Base-by-base conservation (phyloP, 2,797 vertebrate species). In the Petrocephalus schoutedeni region DNA sequence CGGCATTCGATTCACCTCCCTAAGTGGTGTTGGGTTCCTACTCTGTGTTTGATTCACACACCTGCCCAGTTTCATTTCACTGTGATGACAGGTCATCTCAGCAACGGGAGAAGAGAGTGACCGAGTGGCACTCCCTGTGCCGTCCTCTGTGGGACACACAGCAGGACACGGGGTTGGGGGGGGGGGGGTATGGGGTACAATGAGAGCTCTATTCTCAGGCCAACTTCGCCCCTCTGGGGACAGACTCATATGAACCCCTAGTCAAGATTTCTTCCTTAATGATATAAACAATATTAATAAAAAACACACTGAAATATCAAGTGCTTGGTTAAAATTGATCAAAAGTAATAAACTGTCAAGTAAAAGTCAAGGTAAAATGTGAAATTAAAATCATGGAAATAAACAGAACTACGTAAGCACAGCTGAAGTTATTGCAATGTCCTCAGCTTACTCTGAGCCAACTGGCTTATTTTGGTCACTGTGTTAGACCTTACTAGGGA, bases 1-100 rank as follows among this genome's bases (percentile, higher is more conserved):
- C 64, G 53, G 61, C 28, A 71, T 61, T 89, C 58, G 88, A 87
- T 89, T 89, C 10, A 23, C 54, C 28, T 61, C 67, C 61, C 86
- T 87, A 82, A 23, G 71, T 83, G 74, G 87, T 85, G 53, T 74
- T 54, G 86, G 88, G 61, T 88, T 90, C 89, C 87, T 51, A 53
- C 88, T 92, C 88, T 82, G 89, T 59, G 88, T 88, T 86, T 87
- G 91, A 88, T 89, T 90, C 56, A 84, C 94, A 95, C 96, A 96
- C 95, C 96, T 96, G 95, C 94, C 92, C 89, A 88, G 91, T 93
- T 96, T 96, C 95, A 96, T 96, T 96, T 95, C 92, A 93, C 94
- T 93, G 94, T 95, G 95, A 93, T 89, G 95, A 96, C 92, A 95
- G 95, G 94, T 95, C 94, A 95, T 95, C 94, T 96, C 95, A 95